Conservation (phyloP, 2,888 invertebrate species). For the Sisyra nigra region DNA sequence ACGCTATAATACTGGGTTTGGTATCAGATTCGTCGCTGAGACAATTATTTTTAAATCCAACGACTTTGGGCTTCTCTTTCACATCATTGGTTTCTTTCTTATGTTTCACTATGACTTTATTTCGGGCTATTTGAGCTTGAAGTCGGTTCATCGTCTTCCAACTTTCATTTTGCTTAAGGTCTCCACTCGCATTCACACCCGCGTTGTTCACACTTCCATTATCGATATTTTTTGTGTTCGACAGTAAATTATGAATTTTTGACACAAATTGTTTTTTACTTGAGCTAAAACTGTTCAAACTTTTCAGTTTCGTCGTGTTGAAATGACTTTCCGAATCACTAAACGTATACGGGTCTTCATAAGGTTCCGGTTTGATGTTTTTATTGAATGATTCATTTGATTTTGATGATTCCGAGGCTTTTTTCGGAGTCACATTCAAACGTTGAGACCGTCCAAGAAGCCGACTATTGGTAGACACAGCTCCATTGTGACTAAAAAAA, state of each 20-base stretch:
- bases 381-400: neutral
- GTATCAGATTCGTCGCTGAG: conserved; percentile 6
- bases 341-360: conserved; percentile 31
- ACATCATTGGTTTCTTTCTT: conserved; percentile 12
- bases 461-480: conserved; percentile 11
- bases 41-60: neutral
- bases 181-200: neutral
- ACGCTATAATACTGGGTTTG: conserved; percentile 9
- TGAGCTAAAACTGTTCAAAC: neutral
- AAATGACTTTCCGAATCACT: conserved; percentile 24
- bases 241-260: neutral
- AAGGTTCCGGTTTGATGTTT: conserved; percentile 20
- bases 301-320: neutral
- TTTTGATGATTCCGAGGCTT: neutral
- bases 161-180: neutral
- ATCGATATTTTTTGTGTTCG: neutral
- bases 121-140: conserved; percentile 16
- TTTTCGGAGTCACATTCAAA: neutral
- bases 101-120: conserved; percentile 17
- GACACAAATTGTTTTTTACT: conserved; percentile 1
- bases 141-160: conserved; percentile 16
- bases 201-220: neutral
- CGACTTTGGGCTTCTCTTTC: conserved; percentile 6
- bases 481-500: conserved; percentile 19
- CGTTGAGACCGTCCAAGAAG: neutral